Base-by-base conservation (phyloP, 1,140 invertebrate species). In the Cyclina sinensis region DNA sequence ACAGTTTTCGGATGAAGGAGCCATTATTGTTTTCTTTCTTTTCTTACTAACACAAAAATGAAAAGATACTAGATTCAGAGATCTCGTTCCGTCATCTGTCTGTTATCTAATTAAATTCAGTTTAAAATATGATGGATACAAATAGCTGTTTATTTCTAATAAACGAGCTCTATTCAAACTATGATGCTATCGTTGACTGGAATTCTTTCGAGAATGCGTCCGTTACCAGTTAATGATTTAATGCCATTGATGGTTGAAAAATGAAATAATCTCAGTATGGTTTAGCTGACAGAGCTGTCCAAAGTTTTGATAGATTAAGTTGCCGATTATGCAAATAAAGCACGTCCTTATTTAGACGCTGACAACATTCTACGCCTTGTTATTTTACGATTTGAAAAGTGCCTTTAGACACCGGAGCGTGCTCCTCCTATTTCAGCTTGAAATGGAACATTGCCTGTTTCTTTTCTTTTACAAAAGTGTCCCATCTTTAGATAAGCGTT, bases 161-260 rank as follows among this genome's bases (percentile, higher is more conserved):
- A 59, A 80, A 54, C 51, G 78, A 80, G 78, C 16, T 80, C 54
- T 30, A 24, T 80, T 80, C 24, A 59, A n/a, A 7, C 48, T 0
- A n/a, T 11, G 78, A 80, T 80, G 78, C 78, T 80, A 80, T 80
- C 78, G 30, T 11, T 24, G 46, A 12, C 27, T 80, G 51, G 21
- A 80, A 37, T 57, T 80, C 78, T 80, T 35, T 59, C 46, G 46
- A 5, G n/a, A 59, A 80, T 80, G 51, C 48, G 46, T 43, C 39
- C 35, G 39, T 46, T 81, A 54, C 32, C 16, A 65, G 21, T n/a
- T 59, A 81, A 81, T 81, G 79, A 81, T 62, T 81, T 81, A 81
- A 81, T 81, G 51, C 79, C 79, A 81, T 81, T 81, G 79, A 81
- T 62, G 35, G 16, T 18, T 62, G 59, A 81, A 81, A 65, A 39